phyloP scores from a whole-genome alignment of 2,113 vertebrate species.

The Thamnaconus septentrionalis region DNA sequence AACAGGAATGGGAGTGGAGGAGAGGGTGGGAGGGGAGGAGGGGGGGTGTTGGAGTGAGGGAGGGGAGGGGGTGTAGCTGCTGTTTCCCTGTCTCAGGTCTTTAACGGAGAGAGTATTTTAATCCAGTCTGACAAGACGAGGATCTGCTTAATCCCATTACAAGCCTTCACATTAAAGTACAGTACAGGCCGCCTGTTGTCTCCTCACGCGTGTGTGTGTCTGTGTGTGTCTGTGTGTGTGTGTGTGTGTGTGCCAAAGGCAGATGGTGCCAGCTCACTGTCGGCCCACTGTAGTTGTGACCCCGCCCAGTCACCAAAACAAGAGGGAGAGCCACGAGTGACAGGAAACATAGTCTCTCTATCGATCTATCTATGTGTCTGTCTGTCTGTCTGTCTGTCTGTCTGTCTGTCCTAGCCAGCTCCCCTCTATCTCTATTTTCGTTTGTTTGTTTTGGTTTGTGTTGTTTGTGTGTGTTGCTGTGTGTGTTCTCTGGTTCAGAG shows the following conservation, averaged over 20 bases:
- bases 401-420: too few relatives aligned
- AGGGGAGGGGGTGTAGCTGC: constrained; percentile 42
- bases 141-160: constrained; percentile 79
- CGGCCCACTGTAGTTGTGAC: constrained; percentile 48
- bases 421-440: background rate
- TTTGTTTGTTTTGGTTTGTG: background rate
- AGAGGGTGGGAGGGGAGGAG: constrained; percentile 47
- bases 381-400: too few relatives aligned
- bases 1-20: constrained; percentile 56
- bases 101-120: constrained; percentile 70
- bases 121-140: constrained; percentile 72
- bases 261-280: constrained; percentile 55
- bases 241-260: constrained; percentile 55
- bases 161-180: constrained; percentile 70
- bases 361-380: background rate
- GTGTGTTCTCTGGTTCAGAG: constrained; percentile 4
- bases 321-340: constrained; percentile 24
- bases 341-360: background rate
- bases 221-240: too few relatives aligned
- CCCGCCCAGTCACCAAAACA: constrained; percentile 35
- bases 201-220: too few relatives aligned
- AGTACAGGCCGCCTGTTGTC: constrained; percentile 56
- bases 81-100: constrained; percentile 53
- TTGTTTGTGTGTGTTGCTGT: constrained; percentile 11
- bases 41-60: constrained; percentile 43